Conservation (phyloP, 2,888 invertebrate species). For the Pseudococcus jackbeardsleyi region DNA sequence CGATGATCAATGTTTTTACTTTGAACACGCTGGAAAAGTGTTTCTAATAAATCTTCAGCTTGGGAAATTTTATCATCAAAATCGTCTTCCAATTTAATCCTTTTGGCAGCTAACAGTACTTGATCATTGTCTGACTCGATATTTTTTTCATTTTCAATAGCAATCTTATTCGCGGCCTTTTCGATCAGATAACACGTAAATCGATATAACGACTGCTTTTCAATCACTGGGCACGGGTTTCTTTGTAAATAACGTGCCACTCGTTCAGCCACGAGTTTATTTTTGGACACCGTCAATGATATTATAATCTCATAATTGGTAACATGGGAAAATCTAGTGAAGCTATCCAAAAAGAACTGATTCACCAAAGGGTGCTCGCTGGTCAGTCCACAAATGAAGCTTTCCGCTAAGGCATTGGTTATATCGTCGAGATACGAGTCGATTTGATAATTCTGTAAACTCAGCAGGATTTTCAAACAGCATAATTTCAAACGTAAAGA, state of each 20-base stretch:
- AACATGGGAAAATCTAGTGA: slow-evolving; percentile 54
- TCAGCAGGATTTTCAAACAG: neutral
- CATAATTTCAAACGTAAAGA: slow-evolving; percentile 13
- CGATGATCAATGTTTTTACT: neutral
- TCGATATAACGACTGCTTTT: neutral
- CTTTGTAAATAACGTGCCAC: slow-evolving; percentile 18
- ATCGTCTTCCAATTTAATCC: slow-evolving; percentile 45
- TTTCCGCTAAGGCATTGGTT: neutral
- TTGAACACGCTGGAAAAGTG: neutral
- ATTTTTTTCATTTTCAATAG: neutral
- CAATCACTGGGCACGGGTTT: neutral
- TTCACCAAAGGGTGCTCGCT: neutral
- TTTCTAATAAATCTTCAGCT: neutral
- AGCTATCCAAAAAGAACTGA: slow-evolving; percentile 34
- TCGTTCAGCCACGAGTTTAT: neutral
- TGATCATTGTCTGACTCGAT: neutral
- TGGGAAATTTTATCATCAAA: neutral
- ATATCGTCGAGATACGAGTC: slow-evolving; percentile 15
- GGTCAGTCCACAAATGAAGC: neutral
- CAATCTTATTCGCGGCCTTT: neutral
- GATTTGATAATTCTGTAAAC: neutral
- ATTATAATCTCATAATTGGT: slow-evolving; percentile 50
- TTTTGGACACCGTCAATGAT: slow-evolving; percentile 27
- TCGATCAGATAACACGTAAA: neutral
- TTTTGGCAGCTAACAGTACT: neutral